These are phyloP conservation scores for Oceanodroma tethys DNA, from an alignment of 2,113 vertebrate genomes.

Conservation along the genomic window DNA sequence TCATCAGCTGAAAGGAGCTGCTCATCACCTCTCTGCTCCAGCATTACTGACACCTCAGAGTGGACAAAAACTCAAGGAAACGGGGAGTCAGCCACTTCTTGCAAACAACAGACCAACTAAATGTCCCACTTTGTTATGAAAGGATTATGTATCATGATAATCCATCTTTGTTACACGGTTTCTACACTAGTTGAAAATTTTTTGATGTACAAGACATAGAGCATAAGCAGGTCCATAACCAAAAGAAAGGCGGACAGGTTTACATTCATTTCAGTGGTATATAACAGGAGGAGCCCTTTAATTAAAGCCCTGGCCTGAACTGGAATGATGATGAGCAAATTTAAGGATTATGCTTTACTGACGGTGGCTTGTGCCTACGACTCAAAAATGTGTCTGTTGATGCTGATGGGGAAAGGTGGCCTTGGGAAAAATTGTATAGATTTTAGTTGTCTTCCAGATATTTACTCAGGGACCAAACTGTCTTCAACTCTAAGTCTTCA, in stretches of 20 bases:
- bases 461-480: slow-evolving; percentile 31
- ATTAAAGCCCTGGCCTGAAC: background rate
- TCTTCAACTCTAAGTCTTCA: background rate
- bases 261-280: background rate
- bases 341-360: background rate
- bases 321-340: background rate
- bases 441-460: background rate
- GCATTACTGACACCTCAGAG: slow-evolving; percentile 79
- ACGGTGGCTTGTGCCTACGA: background rate
- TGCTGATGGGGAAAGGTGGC: background rate
- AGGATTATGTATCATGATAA: background rate
- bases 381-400: background rate
- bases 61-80: slow-evolving; percentile 76
- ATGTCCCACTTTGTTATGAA: slow-evolving; percentile 89
- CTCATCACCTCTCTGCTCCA: slow-evolving; percentile 91
- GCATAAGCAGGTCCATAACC: background rate
- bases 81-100: slow-evolving; percentile 78
- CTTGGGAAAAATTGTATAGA: background rate
- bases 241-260: background rate
- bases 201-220: background rate
- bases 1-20: slow-evolving; percentile 86
- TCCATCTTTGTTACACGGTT: background rate
- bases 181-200: background rate
- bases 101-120: slow-evolving; percentile 84
- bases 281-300: background rate